These are phyloP conservation scores for Drosophila bifasciata DNA, from an alignment of 1,140 invertebrate genomes.

Conservation along the genomic window DNA sequence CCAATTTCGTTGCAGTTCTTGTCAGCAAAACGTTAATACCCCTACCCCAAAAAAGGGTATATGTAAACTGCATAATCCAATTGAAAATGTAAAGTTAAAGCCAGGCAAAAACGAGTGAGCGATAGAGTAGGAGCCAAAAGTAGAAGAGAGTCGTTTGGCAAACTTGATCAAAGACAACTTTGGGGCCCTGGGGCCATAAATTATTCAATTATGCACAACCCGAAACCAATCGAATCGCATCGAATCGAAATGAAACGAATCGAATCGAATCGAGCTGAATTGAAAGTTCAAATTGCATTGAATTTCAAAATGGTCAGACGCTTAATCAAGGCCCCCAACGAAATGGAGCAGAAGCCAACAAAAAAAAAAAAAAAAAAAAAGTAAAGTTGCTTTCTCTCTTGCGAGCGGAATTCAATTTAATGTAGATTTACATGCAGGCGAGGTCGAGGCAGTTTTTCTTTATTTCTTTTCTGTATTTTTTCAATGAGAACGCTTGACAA, in stretches of 20 bases:
- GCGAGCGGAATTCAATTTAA: slow-evolving; percentile 74
- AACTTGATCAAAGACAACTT: slow-evolving; percentile 68
- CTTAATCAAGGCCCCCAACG: slow-evolving; percentile 69
- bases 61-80: slow-evolving; percentile 47
- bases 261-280: slow-evolving; percentile 38
- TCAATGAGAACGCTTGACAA: slow-evolving; percentile 75
- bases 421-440: slow-evolving; percentile 75
- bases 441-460: slow-evolving; percentile 47
- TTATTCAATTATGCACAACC: slow-evolving; percentile 79
- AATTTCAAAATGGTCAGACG: slow-evolving; percentile 75
- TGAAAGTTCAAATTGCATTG: slow-evolving; percentile 76
- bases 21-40: too few relatives aligned
- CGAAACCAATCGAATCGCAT: slow-evolving; percentile 38
- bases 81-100: slow-evolving; percentile 36
- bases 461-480: slow-evolving; percentile 57
- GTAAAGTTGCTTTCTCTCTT: slow-evolving; percentile 25
- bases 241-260: slow-evolving; percentile 33
- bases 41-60: too few relatives aligned
- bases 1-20: too few relatives aligned
- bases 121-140: slow-evolving; percentile 14
- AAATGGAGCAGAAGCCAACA: slow-evolving; percentile 64
- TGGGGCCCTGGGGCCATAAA: slow-evolving; percentile 57
- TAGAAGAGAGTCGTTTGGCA: slow-evolving; percentile 30
- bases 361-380: slow-evolving; percentile 24
- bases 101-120: too few relatives aligned